Conservation (phyloP, 2,113 vertebrate species). For the Patagioenas fasciata region DNA sequence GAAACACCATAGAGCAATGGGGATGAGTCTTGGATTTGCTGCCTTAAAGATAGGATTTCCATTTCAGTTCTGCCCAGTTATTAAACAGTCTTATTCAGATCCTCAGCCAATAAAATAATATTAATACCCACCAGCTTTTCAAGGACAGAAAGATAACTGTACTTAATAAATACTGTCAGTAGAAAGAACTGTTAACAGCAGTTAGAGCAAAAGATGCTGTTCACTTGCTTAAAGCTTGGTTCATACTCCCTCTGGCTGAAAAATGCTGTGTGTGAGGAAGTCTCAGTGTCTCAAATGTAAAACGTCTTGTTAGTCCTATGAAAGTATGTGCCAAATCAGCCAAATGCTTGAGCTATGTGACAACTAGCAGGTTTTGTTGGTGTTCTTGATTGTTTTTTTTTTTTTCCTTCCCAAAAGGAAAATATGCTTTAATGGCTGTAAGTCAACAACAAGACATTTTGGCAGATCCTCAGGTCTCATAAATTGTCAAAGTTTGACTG, state of each 20-base stretch:
- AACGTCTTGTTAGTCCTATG: background rate
- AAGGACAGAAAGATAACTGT: background rate
- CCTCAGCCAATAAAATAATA: background rate
- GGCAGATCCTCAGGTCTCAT: constrained; percentile 4
- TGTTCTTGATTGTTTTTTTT: background rate
- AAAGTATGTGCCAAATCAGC: constrained; percentile 16
- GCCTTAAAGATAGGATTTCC: background rate
- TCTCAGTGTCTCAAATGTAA: background rate
- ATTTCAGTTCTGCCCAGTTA: background rate
- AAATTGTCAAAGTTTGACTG: background rate
- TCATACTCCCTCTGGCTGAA: constrained; percentile 12
- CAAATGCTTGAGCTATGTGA: background rate
- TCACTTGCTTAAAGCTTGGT: background rate
- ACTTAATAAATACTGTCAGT: background rate
- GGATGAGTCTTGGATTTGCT: background rate
- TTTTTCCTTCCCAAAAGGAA: background rate
- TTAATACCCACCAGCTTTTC: background rate
- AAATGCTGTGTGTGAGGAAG: background rate
- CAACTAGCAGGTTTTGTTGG: background rate
- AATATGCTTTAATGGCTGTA: background rate
- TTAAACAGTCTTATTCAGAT: background rate
- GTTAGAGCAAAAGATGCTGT: background rate
- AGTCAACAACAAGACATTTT: background rate
- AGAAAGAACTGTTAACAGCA: background rate
- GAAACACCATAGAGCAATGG: background rate